phyloP scores from a whole-genome alignment of 2,113 vertebrate species.

The Nothoprocta pentlandii region DNA sequence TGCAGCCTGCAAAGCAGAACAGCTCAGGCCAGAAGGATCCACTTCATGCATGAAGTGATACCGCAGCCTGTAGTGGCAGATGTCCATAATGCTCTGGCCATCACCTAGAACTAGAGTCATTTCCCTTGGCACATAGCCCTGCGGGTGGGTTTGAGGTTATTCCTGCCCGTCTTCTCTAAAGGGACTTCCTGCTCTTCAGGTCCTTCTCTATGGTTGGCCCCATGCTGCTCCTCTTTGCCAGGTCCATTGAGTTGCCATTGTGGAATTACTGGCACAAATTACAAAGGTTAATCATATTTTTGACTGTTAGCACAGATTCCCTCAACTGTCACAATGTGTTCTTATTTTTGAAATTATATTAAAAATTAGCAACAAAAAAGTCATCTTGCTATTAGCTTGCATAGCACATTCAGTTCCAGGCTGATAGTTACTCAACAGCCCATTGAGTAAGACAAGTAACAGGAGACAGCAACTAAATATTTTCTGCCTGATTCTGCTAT shows the following conservation, averaged over 20 bases:
- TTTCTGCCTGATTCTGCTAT: neutral
- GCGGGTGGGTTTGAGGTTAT: neutral
- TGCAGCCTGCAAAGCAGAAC: neutral
- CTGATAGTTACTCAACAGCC: slow-evolving; percentile 22
- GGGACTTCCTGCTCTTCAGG: neutral
- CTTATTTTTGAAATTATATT: neutral
- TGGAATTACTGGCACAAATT: neutral
- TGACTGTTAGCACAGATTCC: neutral
- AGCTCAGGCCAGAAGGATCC: neutral
- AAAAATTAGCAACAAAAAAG: neutral
- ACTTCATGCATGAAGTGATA: neutral
- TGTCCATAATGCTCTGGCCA: neutral
- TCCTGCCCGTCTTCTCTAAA: neutral
- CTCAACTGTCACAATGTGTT: neutral
- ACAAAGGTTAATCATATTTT: neutral
- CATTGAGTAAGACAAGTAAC: neutral
- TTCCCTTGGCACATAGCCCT: neutral
- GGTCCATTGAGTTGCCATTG: neutral
- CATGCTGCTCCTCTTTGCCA: neutral
- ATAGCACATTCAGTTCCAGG: neutral
- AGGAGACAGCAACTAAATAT: neutral
- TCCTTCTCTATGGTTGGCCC: neutral
- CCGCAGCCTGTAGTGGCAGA: neutral
- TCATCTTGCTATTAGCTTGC: slow-evolving; percentile 1
- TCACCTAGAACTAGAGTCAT: neutral